A percentile compares a stretch with the other conserved stretches of the same genome.
These are phyloP conservation scores for Zaprionus ornatus DNA, from an alignment of 1,140 invertebrate genomes.

Conservation along the genomic window DNA sequence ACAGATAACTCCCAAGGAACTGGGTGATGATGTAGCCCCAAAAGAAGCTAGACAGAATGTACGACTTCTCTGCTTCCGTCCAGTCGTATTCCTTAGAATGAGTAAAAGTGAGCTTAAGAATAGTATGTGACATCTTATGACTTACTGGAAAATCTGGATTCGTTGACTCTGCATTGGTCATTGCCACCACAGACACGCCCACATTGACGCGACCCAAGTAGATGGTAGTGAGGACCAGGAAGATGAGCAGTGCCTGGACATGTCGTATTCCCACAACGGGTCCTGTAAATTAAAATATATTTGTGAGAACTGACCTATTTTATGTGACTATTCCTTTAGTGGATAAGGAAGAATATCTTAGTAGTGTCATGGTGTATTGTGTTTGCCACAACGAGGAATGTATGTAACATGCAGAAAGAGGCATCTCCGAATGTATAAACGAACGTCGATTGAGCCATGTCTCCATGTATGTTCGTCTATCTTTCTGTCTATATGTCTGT, in stretches of 20 bases:
- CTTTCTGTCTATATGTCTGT: too few relatives aligned
- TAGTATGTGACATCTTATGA: too few relatives aligned
- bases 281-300: constrained; percentile 34
- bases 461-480: too few relatives aligned
- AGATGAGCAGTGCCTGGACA: constrained; percentile 63
- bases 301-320: too few relatives aligned
- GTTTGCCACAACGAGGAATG: too few relatives aligned
- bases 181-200: constrained; percentile 67
- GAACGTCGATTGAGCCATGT: too few relatives aligned
- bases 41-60: constrained; percentile 88
- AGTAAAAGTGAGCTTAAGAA: too few relatives aligned
- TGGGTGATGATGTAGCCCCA: constrained; percentile 86
- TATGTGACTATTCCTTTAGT: too few relatives aligned
- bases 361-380: too few relatives aligned
- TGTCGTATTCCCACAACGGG: constrained; percentile 65
- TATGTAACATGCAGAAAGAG: too few relatives aligned
- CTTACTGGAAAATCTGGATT: constrained; percentile 85
- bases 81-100: constrained; percentile 83
- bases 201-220: constrained; percentile 70
- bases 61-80: constrained; percentile 84
- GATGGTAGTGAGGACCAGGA: constrained; percentile 51
- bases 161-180: constrained; percentile 70
- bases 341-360: too few relatives aligned
- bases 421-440: too few relatives aligned
- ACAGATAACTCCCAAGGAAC: constrained; percentile 88